Base-by-base conservation (phyloP, 2,113 vertebrate species). In the Myotis lucifugus region DNA sequence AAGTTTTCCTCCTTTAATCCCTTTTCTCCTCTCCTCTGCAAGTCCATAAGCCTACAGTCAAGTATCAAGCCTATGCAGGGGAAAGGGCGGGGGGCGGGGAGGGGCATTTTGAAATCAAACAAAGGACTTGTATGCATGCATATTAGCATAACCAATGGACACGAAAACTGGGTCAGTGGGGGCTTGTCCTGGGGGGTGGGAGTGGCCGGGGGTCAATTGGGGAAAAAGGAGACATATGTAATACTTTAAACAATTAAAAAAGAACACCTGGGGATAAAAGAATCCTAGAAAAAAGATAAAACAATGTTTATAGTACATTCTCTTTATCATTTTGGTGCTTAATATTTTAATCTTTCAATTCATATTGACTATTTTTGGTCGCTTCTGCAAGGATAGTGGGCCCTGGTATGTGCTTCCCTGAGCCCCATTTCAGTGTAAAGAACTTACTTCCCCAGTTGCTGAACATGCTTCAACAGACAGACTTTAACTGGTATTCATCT, bases 271-370 rank as follows among this genome's bases (percentile, higher is more conserved):
- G 56, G 56, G 59, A 27, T 61, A 61, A 59, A 59, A 59, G 23
- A 59, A 59, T 59, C 56, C 10, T 10, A 11, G 10, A 10, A 56
- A 59, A 59, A 84, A 79, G 54, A 6, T 12, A 87, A 34, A 76
- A n/a, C 6, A 84, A 48, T 15, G 23, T 83, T 48, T 54, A 4
- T 13, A 64, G 9, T 8, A 23, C 5, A 40, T 66, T 90, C 66
- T 89, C 8, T 70, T 79, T 67, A 90, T 50, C 13, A 69, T 56
- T 46, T 73, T 1, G 59, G 48, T 54, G 4, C 11, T 50, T 64
- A 50, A 25, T 84, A 83, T 46, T 85, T 84, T 50, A 89, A 59
- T 46, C 4, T 67, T 78, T 52, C 25, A 69, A 29, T 94, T 79
- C 18, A 34, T 21, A 4, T 37, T 12, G 56, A 52, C 32, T 76